Evolutionary conservation across 2,888 invertebrate genomes (phyloP), one percentile per base, ranked within the genome.

Genomic region (Margaritifera margaritifera): DNA sequence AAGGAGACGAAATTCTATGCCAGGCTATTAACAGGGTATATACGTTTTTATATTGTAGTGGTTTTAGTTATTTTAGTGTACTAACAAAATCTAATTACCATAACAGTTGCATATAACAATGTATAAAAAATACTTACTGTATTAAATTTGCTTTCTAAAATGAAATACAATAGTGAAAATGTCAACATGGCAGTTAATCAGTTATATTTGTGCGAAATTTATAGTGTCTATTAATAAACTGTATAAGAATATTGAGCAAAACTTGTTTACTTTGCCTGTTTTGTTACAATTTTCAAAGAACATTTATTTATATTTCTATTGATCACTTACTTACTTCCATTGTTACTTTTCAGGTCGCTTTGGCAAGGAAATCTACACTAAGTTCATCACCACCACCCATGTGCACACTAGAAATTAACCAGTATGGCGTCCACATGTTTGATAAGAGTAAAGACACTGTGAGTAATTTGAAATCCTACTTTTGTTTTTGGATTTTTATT

Each of bases 341-440:
- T 42, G 3, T 42, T 42, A 2, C 8, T 54, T 71, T 71, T 4
- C 75, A 88, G 88, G 84, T 88, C 52, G 86, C 84, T 5, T 66
- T 85, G 59, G 78, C 84, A n/a, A 66, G 86, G 52, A 73, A 84
- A 42, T 77, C 80, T 57, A 80, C 80, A 42, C 75, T 82, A 64
- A 84, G 85, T 24, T 84, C 88, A 8, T 81, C 84, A 24, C 95
- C 95, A 0, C 92, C 93, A 55, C 93, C 95, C 20, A 64, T 86
- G 57, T 97, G 96, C 89, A 96, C 96, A 83, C 91, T 98, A 79
- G 98, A 98, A 92, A 95, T 98, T 57, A 97, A 96, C 67, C 97
- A 98, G 91, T 96, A 97, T 90, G 98, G 98, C 42, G 92, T 98
- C 71, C 93, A 97, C 74, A 97, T 98, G 97, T 95, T 97, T 52